Evolutionary conservation across 1,140 invertebrate genomes (phyloP), one percentile per base, ranked within the genome.

Genomic region (Pinna nobilis): DNA sequence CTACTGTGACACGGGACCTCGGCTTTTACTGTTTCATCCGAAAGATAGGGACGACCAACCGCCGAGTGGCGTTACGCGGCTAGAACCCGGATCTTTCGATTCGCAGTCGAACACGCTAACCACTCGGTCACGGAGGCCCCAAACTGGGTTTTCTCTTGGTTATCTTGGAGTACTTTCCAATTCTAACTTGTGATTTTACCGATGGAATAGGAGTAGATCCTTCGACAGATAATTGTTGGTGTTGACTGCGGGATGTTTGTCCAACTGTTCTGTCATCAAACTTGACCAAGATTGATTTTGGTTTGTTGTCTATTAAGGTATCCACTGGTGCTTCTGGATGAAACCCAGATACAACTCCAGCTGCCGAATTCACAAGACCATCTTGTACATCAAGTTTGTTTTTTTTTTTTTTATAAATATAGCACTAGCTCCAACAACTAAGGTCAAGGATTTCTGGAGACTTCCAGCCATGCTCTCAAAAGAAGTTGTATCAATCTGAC

Each of bases 301-400:
- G 49, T 5, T 23, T 20, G 30, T 51, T 25, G 23, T 51, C 49
- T 25, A 20, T 23, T n/a, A n/a, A n/a, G 15, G n/a, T 9, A 51
- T 51, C 15, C 3, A 51, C 4, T 25, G 15, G 13, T 25, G n/a
- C 20, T 20, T 18, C 20, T 25, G n/a, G 49, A 3, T 25, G 3
- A 51, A 51, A 51, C 7, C 49, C 49, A 11, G n/a, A 25, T 9
- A 51, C 49, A 20, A n/a, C 30, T 18, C 49, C 49, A 25, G 49
- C 49, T 51, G 49, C 49, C n/a, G n/a, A n/a, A n/a, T n/a, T n/a
- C n/a, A 23, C 49, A 20, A 51, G 30, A 18, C 49, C 49, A 51
- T 51, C 20, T 18, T 20, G 13, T 11, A 51, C 49, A 51, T 51
- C 20, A 5, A 51, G n/a, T n/a, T n/a, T n/a, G n/a, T n/a, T n/a